Conservation (phyloP, 2,797 vertebrate species). For the Leucoraja ocellata region DNA sequence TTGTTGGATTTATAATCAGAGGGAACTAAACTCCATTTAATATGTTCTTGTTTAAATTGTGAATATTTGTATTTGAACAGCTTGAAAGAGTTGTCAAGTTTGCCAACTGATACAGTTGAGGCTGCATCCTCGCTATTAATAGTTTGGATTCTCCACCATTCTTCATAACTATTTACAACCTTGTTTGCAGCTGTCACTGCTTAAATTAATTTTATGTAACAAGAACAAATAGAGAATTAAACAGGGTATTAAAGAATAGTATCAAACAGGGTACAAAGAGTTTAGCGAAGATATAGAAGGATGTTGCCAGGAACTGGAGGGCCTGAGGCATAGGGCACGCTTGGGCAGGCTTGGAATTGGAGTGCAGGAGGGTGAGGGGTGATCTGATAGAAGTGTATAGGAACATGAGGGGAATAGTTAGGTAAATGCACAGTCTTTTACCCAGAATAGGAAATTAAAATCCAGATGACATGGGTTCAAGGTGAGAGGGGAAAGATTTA, state of each 20-base stretch:
- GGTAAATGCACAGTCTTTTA: no score
- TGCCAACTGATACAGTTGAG: background rate
- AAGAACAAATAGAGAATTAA: background rate
- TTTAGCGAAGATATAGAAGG: no score
- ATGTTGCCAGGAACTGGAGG: no score
- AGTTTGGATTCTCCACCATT: background rate
- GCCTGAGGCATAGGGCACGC: no score
- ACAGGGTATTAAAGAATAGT: background rate
- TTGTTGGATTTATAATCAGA: background rate
- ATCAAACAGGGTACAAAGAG: no score
- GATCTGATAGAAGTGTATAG: no score
- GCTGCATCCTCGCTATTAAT: background rate
- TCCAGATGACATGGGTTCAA: no score
- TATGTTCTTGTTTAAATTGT: background rate
- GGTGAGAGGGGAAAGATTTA: no score
- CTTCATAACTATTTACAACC: background rate
- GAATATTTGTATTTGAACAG: background rate
- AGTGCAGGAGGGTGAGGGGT: no score
- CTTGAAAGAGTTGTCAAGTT: background rate
- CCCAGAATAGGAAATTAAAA: no score
- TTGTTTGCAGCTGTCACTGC: background rate
- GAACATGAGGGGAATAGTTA: no score
- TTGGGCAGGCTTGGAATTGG: no score
- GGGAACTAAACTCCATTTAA: background rate
- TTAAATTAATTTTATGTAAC: background rate